Percentiles rank a stretch among this genome's conserved stretches.
Evolutionary conservation across 2,797 vertebrate genomes (phyloP).

Genomic region (Sorex maritimensis): DNA sequence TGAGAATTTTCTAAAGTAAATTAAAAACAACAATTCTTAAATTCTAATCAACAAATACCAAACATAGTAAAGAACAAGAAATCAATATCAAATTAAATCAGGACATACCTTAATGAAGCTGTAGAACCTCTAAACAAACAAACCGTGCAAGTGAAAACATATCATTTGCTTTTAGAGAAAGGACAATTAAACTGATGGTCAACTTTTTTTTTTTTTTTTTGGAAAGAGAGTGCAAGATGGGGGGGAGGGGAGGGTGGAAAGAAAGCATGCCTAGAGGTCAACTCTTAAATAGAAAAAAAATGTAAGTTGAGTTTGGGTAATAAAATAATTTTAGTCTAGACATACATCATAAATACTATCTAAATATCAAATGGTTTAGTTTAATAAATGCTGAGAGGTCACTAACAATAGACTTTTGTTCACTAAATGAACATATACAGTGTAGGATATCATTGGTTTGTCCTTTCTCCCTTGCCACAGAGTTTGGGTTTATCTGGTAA

Average conservation of each 20-base stretch:
- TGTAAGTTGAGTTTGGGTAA: background rate
- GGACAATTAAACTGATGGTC: background rate
- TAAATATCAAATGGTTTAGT: background rate
- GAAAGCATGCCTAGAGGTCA: background rate
- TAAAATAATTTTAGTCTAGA: conserved; percentile 47
- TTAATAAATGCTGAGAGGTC: background rate
- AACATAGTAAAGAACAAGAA: conserved; percentile 55
- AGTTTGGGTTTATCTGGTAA: too few species aligned
- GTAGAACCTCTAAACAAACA: background rate
- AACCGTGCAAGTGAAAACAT: conserved; percentile 4
- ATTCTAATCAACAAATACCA: conserved; percentile 51
- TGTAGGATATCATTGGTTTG: too few species aligned
- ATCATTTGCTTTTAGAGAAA: conserved; percentile 19
- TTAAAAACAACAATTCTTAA: conserved; percentile 15
- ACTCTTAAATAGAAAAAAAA: conserved; percentile 17
- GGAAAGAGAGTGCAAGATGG: too few species aligned
- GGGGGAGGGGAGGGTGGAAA: too few species aligned
- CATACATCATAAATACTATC: background rate
- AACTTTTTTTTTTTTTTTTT: too few species aligned
- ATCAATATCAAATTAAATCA: conserved; percentile 27
- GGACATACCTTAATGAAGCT: conserved; percentile 4
- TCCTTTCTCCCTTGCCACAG: too few species aligned
- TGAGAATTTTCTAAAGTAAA: conserved; percentile 29
- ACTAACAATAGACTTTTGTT: background rate
- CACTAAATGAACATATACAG: background rate